phyloP scores from a whole-genome alignment of 2,113 vertebrate species.

The Speoplatyrhinus poulsoni region DNA sequence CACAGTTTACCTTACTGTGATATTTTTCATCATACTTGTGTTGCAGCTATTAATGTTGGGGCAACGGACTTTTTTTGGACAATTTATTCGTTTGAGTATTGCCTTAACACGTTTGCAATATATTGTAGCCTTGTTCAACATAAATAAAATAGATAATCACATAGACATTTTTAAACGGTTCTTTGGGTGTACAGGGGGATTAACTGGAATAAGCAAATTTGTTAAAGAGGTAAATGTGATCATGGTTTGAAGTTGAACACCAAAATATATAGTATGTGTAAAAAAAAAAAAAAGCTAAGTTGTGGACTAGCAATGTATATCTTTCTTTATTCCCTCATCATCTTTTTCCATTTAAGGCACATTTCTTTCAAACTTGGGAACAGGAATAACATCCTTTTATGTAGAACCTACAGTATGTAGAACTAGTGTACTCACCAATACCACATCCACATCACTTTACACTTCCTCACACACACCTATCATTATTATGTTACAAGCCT shows the following conservation, averaged over 20 bases:
- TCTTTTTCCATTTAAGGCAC: conserved; percentile 33
- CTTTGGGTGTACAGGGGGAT: not conserved
- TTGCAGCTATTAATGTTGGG: too few relatives aligned
- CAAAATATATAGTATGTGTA: too few relatives aligned
- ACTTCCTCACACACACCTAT: conserved; percentile 8
- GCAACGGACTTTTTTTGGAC: not conserved
- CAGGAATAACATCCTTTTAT: conserved; percentile 16
- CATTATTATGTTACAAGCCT: conserved; percentile 21
- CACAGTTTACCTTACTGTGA: too few relatives aligned
- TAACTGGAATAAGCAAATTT: not conserved
- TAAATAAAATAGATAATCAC: not conserved
- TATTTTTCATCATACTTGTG: too few relatives aligned
- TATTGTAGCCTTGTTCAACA: not conserved
- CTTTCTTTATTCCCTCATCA: conserved; percentile 9
- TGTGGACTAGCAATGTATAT: conserved; percentile 7
- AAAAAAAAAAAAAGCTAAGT: conserved; percentile 1
- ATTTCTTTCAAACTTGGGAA: conserved; percentile 29
- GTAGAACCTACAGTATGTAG: not conserved
- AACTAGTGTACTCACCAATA: not conserved
- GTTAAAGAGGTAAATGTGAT: not conserved
- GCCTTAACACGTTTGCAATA: not conserved
- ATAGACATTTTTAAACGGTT: not conserved
- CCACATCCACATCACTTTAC: not conserved
- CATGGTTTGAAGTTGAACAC: not conserved
- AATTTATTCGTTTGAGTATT: not conserved